Conservation (phyloP, 2,113 vertebrate genomes). For the Nycticorax nycticorax region DNA sequence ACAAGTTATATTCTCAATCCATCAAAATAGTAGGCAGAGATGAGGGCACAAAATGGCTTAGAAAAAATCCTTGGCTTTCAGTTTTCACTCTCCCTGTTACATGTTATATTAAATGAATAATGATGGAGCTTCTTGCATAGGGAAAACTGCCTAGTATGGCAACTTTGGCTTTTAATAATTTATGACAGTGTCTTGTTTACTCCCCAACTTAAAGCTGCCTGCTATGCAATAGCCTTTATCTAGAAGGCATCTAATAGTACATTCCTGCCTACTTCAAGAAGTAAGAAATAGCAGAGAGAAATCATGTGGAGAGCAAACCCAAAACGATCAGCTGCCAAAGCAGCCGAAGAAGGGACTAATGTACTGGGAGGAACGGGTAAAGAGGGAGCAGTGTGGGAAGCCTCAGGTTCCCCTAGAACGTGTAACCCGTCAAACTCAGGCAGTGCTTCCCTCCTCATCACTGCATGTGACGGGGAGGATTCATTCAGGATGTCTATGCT, state of each 20-base stretch:
- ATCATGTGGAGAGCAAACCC: background rate
- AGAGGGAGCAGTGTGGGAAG: background rate
- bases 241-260: background rate
- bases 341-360: background rate
- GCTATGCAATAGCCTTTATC: background rate
- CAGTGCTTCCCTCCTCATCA: background rate
- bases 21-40: background rate
- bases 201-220: background rate
- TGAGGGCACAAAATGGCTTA: background rate
- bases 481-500: background rate
- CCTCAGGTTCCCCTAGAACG: background rate
- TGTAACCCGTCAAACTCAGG: background rate
- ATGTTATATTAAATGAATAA: background rate
- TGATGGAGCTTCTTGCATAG: background rate
- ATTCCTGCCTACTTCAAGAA: background rate
- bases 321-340: background rate
- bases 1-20: background rate
- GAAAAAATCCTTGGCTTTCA: background rate
- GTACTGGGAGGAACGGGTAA: background rate
- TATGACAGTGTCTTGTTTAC: background rate
- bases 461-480: background rate
- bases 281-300: background rate
- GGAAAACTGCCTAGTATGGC: background rate
- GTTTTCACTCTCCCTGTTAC: background rate
- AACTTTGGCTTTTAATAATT: background rate